phyloP scores from a whole-genome alignment of 2,113 vertebrate genomes.

The Actenoides hombroni region DNA sequence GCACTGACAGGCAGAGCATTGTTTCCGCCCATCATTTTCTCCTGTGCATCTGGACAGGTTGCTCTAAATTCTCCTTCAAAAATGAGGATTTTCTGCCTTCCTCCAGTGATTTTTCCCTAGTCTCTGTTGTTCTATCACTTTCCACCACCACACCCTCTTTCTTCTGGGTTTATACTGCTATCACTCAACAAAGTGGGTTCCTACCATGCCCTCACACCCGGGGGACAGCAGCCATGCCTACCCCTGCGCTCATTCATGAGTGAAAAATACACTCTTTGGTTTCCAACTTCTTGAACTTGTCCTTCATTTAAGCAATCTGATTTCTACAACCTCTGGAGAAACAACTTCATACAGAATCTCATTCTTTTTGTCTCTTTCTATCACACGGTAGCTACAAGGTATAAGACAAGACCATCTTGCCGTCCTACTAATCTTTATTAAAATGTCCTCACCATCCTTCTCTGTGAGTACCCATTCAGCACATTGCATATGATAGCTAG shows the following conservation, averaged over 20 bases:
- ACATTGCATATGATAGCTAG: neutral
- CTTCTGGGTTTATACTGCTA: neutral
- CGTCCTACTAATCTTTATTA: neutral
- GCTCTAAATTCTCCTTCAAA: neutral
- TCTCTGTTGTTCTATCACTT: neutral
- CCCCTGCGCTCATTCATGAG: neutral
- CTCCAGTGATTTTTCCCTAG: neutral
- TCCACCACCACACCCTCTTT: neutral
- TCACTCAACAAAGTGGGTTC: neutral
- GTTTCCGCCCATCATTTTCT: neutral
- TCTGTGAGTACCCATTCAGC: neutral
- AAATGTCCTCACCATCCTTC: neutral
- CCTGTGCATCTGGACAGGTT: neutral
- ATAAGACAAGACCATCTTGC: neutral
- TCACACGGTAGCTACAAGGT: accelerated
- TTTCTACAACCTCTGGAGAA: neutral
- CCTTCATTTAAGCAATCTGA: neutral
- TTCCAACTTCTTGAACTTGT: neutral
- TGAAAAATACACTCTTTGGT: neutral
- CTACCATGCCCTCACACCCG: neutral
- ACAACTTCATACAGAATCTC: neutral
- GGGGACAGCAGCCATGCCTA: neutral
- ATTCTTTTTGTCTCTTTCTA: neutral
- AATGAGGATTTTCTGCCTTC: neutral
- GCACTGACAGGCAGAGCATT: neutral